Evolutionary conservation across 2,113 vertebrate species (phyloP).

Genomic region (Zapornia atra): DNA sequence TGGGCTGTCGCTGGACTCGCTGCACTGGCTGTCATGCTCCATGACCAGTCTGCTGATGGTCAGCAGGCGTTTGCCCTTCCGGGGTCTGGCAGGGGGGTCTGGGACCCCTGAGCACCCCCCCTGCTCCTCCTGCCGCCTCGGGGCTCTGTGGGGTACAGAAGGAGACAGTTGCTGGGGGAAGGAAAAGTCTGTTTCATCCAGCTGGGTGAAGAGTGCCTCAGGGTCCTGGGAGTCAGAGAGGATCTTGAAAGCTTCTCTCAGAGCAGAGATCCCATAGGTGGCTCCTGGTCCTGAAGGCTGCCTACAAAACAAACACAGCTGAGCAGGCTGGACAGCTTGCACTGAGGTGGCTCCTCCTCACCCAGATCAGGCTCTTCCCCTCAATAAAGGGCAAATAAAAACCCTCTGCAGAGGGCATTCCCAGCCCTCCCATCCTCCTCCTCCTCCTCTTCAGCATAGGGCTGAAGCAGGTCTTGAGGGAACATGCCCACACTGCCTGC

Average conservation of each 20-base stretch:
- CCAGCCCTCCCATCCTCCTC: fast-evolving
- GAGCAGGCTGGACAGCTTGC: background rate
- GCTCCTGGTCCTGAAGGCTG: slow-evolving; percentile 42
- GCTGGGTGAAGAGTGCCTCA: slow-evolving; percentile 69
- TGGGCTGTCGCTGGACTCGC: slow-evolving; percentile 27
- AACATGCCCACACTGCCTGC: fast-evolving
- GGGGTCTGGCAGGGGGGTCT: background rate
- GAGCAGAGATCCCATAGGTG: slow-evolving; percentile 63
- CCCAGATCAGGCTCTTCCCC: background rate
- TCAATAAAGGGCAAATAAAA: background rate
- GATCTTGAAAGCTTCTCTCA: slow-evolving; percentile 80
- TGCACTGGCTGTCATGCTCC: slow-evolving; percentile 76
- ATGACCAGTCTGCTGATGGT: slow-evolving; percentile 77
- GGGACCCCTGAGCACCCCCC: slow-evolving; percentile 1
- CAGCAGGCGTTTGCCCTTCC: slow-evolving; percentile 41
- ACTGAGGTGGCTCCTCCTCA: background rate
- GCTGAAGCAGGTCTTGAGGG: background rate
- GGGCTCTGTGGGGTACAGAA: slow-evolving; percentile 74
- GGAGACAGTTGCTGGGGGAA: slow-evolving; percentile 63
- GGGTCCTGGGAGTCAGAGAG: slow-evolving; percentile 66
- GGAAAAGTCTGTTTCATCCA: slow-evolving; percentile 81
- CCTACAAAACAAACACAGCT: slow-evolving; percentile 66
- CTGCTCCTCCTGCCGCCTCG: slow-evolving; percentile 47
- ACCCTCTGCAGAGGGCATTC: fast-evolving
- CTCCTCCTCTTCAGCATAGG: too few species aligned